A percentile compares a stretch with the other conserved stretches of the same genome.
phyloP scores from a whole-genome alignment of 2,797 vertebrate genomes.

The Hipposideros larvatus region DNA sequence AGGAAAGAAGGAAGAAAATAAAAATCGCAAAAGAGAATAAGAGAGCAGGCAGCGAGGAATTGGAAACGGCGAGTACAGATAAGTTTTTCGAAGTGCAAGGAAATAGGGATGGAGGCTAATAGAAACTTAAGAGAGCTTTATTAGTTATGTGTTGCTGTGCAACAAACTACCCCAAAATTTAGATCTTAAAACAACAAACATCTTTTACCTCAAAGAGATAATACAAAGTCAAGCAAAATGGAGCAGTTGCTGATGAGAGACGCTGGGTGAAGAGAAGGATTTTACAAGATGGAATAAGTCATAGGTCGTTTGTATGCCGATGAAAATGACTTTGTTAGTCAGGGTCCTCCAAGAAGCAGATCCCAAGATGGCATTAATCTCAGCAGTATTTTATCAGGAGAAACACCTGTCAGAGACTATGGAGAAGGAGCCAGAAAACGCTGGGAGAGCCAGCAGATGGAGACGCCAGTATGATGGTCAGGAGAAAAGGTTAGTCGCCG shows the following conservation, averaged over 20 bases:
- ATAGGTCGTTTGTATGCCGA: neutral
- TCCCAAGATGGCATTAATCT: no score
- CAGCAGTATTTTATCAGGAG: no score
- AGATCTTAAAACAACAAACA: neutral
- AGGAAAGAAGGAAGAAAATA: neutral
- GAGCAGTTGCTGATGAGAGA: neutral
- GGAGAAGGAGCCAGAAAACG: no score
- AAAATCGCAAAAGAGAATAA: no score
- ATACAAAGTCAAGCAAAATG: neutral
- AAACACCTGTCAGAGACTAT: no score
- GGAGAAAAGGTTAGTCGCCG: no score
- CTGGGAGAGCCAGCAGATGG: no score
- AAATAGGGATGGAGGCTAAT: no score
- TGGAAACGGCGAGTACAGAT: neutral
- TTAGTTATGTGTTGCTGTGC: neutral
- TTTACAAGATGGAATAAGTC: neutral
- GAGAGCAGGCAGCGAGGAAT: neutral
- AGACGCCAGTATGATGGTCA: no score
- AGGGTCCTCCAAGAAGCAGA: no score
- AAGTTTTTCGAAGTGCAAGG: neutral
- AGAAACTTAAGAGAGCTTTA: neutral
- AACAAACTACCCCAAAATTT: neutral
- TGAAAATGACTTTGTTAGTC: neutral
- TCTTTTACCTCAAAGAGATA: neutral
- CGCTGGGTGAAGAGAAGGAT: neutral